Evolutionary conservation across 2,888 invertebrate genomes (phyloP).

Genomic region (Saturnia japonica): DNA sequence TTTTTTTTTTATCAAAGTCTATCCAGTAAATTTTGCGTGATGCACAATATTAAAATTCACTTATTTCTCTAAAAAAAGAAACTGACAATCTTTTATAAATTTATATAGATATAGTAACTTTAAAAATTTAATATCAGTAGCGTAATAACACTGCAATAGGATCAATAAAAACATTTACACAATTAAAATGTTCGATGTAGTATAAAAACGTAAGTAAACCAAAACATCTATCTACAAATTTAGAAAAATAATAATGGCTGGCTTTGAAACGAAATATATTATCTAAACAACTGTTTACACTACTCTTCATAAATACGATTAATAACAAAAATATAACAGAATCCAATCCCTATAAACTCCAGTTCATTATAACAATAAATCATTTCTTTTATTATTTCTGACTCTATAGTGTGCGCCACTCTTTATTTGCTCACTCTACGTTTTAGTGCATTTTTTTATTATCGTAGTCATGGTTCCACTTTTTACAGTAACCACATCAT

Average conservation of each 20-base stretch:
- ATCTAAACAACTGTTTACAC: slow-evolving; percentile 11
- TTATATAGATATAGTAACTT: background rate
- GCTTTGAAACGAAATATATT: background rate
- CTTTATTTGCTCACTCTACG: slow-evolving; percentile 47
- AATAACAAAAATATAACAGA: slow-evolving; percentile 33
- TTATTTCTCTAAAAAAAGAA: too few species aligned
- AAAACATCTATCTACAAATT: background rate
- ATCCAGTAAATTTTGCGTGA: background rate
- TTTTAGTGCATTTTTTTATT: slow-evolving; percentile 42
- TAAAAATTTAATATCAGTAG: background rate
- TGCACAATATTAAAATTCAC: too few species aligned
- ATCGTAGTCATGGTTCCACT: slow-evolving; percentile 18
- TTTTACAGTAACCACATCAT: background rate
- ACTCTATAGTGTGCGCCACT: slow-evolving; percentile 57
- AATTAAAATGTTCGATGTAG: background rate
- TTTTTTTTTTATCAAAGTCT: background rate
- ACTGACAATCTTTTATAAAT: too few species aligned
- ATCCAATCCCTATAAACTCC: slow-evolving; percentile 23
- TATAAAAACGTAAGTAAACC: background rate
- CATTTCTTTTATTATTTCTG: slow-evolving; percentile 64
- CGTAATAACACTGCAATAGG: background rate
- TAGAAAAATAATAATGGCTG: slow-evolving; percentile 1
- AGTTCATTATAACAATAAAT: slow-evolving; percentile 67
- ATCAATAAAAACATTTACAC: background rate
- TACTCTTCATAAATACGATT: slow-evolving; percentile 18